Evolutionary conservation across 2,113 vertebrate genomes (phyloP).

Genomic region (Cyprichromis sp.): DNA sequence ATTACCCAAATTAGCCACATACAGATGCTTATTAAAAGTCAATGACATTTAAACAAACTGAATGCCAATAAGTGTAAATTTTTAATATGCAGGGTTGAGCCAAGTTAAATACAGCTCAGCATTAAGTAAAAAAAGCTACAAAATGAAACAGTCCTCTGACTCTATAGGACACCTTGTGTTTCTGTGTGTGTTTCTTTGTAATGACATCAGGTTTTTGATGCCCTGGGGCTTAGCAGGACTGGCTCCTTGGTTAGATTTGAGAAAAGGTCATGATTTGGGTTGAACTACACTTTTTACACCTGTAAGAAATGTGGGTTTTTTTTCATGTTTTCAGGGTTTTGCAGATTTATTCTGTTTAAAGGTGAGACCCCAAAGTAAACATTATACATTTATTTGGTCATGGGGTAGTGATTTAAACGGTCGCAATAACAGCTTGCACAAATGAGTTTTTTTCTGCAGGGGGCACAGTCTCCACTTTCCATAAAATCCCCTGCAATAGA

Average conservation of each 20-base stretch:
- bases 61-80: neutral
- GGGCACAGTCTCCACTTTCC: neutral
- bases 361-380: neutral
- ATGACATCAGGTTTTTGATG: neutral
- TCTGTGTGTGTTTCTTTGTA: neutral
- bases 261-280: neutral
- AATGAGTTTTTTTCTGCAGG: neutral
- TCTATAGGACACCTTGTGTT: neutral
- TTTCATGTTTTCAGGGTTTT: neutral
- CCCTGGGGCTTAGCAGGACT: neutral
- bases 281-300: neutral
- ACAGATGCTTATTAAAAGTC: neutral
- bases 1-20: neutral
- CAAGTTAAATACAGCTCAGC: neutral
- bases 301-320: accelerated
- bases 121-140: neutral
- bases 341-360: neutral
- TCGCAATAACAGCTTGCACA: neutral
- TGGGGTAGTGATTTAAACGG: neutral
- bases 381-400: neutral
- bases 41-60: neutral
- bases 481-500: neutral
- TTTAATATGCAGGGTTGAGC: neutral
- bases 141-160: neutral
- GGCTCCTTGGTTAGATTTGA: neutral